These are phyloP conservation scores for Drymodes brunneopygia DNA, from an alignment of 2,113 vertebrate species.

Conservation along the genomic window DNA sequence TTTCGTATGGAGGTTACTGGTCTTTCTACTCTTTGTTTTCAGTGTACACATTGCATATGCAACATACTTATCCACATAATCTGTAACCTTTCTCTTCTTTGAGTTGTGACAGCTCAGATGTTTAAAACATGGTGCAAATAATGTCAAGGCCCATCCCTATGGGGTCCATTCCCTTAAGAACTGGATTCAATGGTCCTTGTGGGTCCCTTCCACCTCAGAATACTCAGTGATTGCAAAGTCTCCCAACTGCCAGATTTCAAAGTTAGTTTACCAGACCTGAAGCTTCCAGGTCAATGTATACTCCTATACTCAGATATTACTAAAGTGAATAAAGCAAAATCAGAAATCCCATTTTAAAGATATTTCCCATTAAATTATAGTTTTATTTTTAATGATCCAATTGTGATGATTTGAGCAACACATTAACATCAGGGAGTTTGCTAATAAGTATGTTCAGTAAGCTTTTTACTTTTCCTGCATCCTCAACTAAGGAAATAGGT, in stretches of 20 bases:
- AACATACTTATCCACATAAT: background rate
- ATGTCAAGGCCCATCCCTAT: background rate
- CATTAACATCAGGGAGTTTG: background rate
- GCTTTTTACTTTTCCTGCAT: background rate
- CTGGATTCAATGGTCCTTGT: background rate
- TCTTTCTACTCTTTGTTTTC: background rate
- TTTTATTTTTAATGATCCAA: background rate
- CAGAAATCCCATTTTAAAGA: background rate
- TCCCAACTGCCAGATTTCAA: background rate
- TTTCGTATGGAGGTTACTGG: background rate
- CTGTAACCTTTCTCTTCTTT: background rate
- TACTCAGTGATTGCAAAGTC: too few relatives aligned
- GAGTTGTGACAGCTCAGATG: background rate
- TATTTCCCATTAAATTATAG: background rate
- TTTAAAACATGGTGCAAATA: background rate
- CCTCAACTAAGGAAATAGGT: background rate
- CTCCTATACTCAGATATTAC: background rate
- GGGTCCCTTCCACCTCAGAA: background rate
- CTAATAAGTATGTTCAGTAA: background rate
- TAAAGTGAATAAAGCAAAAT: background rate
- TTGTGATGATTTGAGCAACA: background rate
- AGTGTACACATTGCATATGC: background rate
- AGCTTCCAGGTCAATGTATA: background rate
- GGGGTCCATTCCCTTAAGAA: background rate
- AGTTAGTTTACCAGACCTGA: background rate